Percentiles rank a stretch among this genome's conserved stretches.
These are phyloP conservation scores for Amphipoea oculea DNA, from an alignment of 2,888 invertebrate genomes.

Conservation along the genomic window DNA sequence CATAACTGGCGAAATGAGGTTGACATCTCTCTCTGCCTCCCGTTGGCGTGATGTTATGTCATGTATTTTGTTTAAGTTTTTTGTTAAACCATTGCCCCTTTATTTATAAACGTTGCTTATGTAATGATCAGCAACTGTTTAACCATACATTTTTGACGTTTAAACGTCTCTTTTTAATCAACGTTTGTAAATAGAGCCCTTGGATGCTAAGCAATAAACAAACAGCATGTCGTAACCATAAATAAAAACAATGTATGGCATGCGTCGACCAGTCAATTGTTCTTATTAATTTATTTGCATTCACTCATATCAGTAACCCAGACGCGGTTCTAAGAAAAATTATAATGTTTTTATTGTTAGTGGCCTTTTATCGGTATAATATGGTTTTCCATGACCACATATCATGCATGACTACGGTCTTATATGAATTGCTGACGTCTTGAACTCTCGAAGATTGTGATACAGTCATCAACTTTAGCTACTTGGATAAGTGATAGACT, in stretches of 20 bases:
- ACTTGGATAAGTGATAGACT: neutral
- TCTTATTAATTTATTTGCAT: slow-evolving; percentile 55
- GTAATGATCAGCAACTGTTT: too few species aligned
- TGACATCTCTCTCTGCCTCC: too few species aligned
- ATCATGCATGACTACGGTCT: neutral
- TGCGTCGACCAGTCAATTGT: slow-evolving; percentile 29
- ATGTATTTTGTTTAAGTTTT: too few species aligned
- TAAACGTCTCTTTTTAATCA: too few species aligned
- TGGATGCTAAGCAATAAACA: neutral
- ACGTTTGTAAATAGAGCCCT: too few species aligned
- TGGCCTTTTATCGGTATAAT: slow-evolving; percentile 7
- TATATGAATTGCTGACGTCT: neutral
- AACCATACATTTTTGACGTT: too few species aligned
- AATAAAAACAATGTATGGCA: slow-evolving; percentile 10
- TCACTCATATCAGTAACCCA: slow-evolving; percentile 37
- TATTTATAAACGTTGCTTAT: too few species aligned
- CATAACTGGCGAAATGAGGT: too few species aligned
- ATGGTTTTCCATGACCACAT: slow-evolving; percentile 33
- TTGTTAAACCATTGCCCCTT: too few species aligned
- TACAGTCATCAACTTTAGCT: neutral
- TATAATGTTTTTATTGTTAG: slow-evolving; percentile 42
- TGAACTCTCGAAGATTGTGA: neutral
- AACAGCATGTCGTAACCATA: neutral
- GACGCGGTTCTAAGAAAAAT: slow-evolving; percentile 35
- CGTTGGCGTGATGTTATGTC: too few species aligned